Evolutionary conservation across 2,113 vertebrate genomes (phyloP), one percentile per base, ranked within the genome.

Genomic region (Dasyprocta punctata): DNA sequence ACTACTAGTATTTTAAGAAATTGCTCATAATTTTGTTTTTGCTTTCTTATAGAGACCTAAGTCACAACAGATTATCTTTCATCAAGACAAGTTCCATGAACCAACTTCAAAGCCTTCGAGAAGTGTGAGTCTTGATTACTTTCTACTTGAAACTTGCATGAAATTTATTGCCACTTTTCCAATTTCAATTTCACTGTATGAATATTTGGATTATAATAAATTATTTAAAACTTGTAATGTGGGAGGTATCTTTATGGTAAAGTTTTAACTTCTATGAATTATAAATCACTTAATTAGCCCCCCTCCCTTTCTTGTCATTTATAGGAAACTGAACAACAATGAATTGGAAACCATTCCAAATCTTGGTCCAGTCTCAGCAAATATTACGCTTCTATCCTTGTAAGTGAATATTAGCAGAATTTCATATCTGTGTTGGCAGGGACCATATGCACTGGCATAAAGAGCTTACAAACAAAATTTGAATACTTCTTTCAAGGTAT

Each of bases 261-360:
- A 41, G 4, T 83, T 94, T 95, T 83, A 10, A 60, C 7, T 20
- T 81, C n/a, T 86, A 1, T 73, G n/a, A 36, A 54, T 93, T 73
- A 81, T 47, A 73, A 26, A 47, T 90, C 5, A 54, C 11, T 41
- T 97, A 95, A 96, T 84, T 54, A 93, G 14, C n/a, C 13, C 7
- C 36, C 24, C 20, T 4, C 12, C 1, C 19, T 28, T 28, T 92
- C 89, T 90, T 82, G 69, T 6, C 38, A 14, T 69, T 92, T 95
- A 33, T 98, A 99, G 99, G 98, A 99, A 99, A 92, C 97, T 99
- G 96, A 99, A 99, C 98, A 99, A 99, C 98, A 99, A 99, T 84
- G 99, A 99, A 96, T 96, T 99, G 95, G 99, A 99, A 94, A 95
- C 92, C 14, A 98, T 99, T 96, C 99, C 99, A 44, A 98, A 99